These are phyloP conservation scores for Digitonthophagus gazella DNA, from an alignment of 2,888 invertebrate genomes.

Conservation along the genomic window DNA sequence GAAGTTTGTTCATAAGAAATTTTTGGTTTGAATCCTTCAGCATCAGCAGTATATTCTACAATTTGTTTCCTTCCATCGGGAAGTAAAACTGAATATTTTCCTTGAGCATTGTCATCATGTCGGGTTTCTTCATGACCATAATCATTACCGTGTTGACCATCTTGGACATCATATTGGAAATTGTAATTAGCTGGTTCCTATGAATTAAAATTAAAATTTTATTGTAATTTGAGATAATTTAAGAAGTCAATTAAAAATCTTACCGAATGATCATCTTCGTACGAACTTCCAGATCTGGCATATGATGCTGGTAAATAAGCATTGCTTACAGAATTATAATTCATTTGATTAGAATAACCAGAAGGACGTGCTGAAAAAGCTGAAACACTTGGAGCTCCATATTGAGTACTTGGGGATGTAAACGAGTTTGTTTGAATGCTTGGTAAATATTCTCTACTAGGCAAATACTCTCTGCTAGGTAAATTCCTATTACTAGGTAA, in stretches of 20 bases:
- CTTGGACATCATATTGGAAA: conserved; percentile 81
- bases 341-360: neutral
- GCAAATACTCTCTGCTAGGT: conserved; percentile 45
- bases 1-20: conserved; percentile 66
- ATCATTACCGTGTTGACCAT: conserved; percentile 72
- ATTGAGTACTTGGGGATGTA: neutral
- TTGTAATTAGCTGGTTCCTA: conserved; percentile 84
- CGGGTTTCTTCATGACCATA: conserved; percentile 82
- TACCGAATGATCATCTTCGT: conserved; percentile 21
- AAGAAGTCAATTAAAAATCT: conserved; percentile 5
- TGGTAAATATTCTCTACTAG: conserved; percentile 35
- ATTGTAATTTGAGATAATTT: too few species aligned
- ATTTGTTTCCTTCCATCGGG: conserved; percentile 85
- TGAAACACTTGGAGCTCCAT: conserved; percentile 12
- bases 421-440: conserved; percentile 29
- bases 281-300: neutral
- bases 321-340: neutral
- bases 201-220: conserved; percentile 26
- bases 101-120: conserved; percentile 76
- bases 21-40: conserved; percentile 78
- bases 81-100: conserved; percentile 80
- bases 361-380: neutral
- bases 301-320: neutral
- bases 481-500: conserved; percentile 40
- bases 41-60: conserved; percentile 80